These are phyloP conservation scores for Progne subis DNA, from an alignment of 2,113 vertebrate genomes.

Conservation along the genomic window DNA sequence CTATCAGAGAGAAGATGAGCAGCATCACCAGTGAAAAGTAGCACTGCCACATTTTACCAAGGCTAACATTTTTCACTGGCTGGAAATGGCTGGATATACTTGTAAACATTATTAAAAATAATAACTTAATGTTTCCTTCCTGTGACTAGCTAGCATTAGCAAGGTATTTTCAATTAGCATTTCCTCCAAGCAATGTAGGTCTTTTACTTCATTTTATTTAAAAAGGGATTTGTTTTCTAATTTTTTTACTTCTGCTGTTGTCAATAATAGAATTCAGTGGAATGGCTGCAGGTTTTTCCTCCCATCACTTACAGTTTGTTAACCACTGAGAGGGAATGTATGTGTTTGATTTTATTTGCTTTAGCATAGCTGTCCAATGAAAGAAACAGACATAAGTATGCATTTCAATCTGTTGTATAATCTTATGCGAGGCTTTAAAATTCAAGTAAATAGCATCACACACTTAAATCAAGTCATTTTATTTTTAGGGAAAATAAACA, in stretches of 20 bases:
- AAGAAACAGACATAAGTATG: constrained; percentile 72
- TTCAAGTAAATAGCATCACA: constrained; percentile 65
- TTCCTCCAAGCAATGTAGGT: constrained; percentile 79
- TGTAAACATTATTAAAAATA: constrained; percentile 98
- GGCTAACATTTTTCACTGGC: constrained; percentile 90
- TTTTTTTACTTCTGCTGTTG: constrained; percentile 76
- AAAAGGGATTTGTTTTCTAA: constrained; percentile 82
- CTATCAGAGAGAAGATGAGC: constrained; percentile 88
- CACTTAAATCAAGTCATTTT: constrained; percentile 69
- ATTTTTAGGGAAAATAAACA: constrained; percentile 66
- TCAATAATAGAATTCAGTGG: constrained; percentile 73
- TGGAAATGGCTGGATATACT: constrained; percentile 89
- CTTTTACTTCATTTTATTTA: constrained; percentile 81
- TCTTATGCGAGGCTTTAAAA: constrained; percentile 67
- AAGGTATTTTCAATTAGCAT: constrained; percentile 89
- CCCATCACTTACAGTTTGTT: constrained; percentile 71
- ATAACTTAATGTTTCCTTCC: constrained; percentile 93
- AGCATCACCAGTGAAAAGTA: constrained; percentile 88
- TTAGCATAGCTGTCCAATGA: constrained; percentile 67
- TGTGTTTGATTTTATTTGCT: constrained; percentile 76
- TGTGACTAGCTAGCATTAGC: constrained; percentile 86
- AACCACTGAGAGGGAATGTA: constrained; percentile 59
- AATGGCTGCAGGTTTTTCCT: constrained; percentile 60
- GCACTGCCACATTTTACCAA: constrained; percentile 87
- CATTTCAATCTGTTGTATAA: constrained; percentile 61